Conservation (phyloP, 2,797 vertebrate genomes). For the Neosilurus mollespiculum region DNA sequence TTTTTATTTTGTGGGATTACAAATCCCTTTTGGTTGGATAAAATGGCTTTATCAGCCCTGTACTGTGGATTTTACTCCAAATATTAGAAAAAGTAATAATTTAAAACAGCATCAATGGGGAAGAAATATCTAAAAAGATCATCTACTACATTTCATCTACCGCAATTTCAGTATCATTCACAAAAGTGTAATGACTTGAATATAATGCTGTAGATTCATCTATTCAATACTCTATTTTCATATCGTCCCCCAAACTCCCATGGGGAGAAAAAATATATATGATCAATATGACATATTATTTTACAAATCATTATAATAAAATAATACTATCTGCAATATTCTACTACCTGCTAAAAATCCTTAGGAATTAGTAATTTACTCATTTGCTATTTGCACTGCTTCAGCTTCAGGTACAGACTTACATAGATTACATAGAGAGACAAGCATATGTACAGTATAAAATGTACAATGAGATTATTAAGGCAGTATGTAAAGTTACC, state of each 20-base stretch:
- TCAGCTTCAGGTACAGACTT: neutral
- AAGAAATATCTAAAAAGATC: neutral
- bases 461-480: neutral
- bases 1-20: neutral
- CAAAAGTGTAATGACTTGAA: neutral
- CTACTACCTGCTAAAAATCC: conserved; percentile 6
- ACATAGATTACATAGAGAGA: neutral
- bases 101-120: neutral
- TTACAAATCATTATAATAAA: conserved; percentile 25
- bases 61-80: neutral
- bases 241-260: conserved; percentile 4
- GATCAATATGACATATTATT: neutral
- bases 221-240: conserved; percentile 1
- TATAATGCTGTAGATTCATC: conserved; percentile 13
- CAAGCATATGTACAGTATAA: conserved; percentile 1
- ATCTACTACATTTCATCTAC: neutral
- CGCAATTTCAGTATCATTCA: neutral
- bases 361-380: neutral
- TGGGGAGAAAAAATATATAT: conserved; percentile 19
- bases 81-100: neutral
- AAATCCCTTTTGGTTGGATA: neutral
- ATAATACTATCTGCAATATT: conserved; percentile 17
- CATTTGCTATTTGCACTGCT: conserved; percentile 3
- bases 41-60: neutral
- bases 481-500: neutral